Percentiles rank a stretch among this genome's conserved stretches.
These are phyloP conservation scores for Mareca strepera DNA, from an alignment of 2,797 vertebrate species.

Conservation along the genomic window DNA sequence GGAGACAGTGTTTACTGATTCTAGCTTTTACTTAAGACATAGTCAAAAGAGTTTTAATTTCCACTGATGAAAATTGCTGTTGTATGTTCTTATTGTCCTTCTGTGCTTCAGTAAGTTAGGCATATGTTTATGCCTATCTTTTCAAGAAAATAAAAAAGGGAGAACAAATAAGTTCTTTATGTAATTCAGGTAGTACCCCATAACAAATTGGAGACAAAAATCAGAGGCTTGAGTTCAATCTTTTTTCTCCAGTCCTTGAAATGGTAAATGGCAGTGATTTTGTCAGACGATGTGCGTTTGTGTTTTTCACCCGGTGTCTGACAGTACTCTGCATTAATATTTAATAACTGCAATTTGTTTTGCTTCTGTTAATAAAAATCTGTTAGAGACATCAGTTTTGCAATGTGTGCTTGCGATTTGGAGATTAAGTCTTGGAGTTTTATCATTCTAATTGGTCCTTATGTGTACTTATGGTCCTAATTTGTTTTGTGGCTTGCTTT, in stretches of 20 bases:
- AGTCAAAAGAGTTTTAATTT: not conserved
- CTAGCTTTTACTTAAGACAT: not conserved
- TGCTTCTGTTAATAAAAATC: not conserved
- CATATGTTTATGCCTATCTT: not conserved
- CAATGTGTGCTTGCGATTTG: not conserved
- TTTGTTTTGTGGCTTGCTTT: conserved; percentile 42
- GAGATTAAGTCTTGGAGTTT: not conserved
- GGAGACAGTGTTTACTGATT: not conserved
- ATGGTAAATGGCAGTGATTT: not conserved
- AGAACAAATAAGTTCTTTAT: not conserved
- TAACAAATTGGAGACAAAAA: not conserved
- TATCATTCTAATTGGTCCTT: not conserved
- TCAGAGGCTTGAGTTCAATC: not conserved
- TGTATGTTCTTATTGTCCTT: not conserved
- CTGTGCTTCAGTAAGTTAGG: not conserved
- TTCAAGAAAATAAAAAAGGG: not conserved
- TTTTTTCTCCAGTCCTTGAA: not conserved
- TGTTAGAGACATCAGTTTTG: not conserved
- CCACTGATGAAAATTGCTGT: not conserved
- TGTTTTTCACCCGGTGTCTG: not conserved
- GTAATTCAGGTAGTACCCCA: not conserved
- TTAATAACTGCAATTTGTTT: not conserved
- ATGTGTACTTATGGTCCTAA: not conserved
- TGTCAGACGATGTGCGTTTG: not conserved
- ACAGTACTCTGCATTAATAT: not conserved